These are phyloP conservation scores for Chiroxiphia lanceolata DNA, from an alignment of 2,797 vertebrate species.

Conservation along the genomic window DNA sequence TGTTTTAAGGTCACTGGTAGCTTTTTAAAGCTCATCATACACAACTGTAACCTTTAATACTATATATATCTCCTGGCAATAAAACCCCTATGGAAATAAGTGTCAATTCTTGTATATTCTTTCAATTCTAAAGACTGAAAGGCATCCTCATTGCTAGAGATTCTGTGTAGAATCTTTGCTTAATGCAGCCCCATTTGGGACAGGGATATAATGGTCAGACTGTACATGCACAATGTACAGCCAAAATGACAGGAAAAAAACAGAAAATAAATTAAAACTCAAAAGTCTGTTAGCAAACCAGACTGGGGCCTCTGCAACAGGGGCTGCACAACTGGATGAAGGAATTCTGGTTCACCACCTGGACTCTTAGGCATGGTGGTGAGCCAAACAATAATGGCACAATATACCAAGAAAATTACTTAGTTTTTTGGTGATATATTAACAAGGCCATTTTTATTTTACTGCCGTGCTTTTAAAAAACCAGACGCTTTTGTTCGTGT, in stretches of 20 bases:
- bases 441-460: not conserved
- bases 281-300: not conserved
- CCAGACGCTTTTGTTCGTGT: not conserved
- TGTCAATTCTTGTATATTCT: not conserved
- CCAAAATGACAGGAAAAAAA: not conserved
- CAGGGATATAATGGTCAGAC: not conserved
- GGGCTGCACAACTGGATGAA: not conserved
- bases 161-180: not conserved
- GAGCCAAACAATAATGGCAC: not conserved
- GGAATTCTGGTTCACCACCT: not conserved
- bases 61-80: not conserved
- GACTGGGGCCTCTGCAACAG: not conserved
- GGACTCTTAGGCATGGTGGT: not conserved
- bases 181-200: not conserved
- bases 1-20: not conserved
- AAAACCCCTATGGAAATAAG: rapidly evolving
- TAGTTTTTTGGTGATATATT: not conserved
- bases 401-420: not conserved
- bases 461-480: not conserved
- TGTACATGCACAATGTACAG: rapidly evolving
- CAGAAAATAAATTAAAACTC: not conserved
- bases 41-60: not conserved
- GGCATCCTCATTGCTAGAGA: not conserved
- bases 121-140: not conserved
- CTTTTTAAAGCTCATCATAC: not conserved